A percentile compares a stretch with the other conserved stretches of the same genome.
Evolutionary conservation across 2,888 invertebrate genomes (phyloP).

Genomic region (Lithophane leautieri): DNA sequence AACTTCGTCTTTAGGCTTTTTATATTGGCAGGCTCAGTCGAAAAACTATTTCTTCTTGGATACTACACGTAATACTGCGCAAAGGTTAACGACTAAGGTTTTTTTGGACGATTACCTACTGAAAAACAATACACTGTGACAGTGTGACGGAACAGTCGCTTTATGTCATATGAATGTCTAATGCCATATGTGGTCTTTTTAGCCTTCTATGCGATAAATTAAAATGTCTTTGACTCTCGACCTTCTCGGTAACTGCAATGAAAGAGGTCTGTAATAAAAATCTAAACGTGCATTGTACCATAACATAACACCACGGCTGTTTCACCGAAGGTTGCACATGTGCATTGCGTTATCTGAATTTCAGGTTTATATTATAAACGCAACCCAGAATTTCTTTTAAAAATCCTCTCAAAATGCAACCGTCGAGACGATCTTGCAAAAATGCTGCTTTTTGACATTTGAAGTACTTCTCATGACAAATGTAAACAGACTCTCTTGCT

Average conservation of each 20-base stretch:
- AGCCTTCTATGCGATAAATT: neutral
- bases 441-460: neutral
- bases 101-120: neutral
- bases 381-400: neutral
- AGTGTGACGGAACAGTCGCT: neutral
- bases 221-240: neutral
- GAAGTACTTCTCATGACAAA: neutral
- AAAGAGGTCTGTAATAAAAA: neutral
- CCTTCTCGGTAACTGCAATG: neutral
- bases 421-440: neutral
- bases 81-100: constrained; percentile 37
- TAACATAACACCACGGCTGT: neutral
- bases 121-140: constrained; percentile 14
- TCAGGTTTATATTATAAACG: neutral
- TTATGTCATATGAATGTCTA: constrained; percentile 17
- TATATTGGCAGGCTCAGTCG: constrained; percentile 9
- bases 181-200: constrained; percentile 3
- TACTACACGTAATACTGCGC: constrained; percentile 13
- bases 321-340: too few species aligned
- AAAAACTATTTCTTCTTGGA: constrained; percentile 35
- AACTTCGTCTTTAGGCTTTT: constrained; percentile 24
- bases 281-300: neutral
- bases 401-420: neutral
- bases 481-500: neutral
- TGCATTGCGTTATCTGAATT: neutral